These are phyloP conservation scores for Phalacrocorax pelagicus DNA, from an alignment of 2,113 vertebrate species.

Conservation along the genomic window DNA sequence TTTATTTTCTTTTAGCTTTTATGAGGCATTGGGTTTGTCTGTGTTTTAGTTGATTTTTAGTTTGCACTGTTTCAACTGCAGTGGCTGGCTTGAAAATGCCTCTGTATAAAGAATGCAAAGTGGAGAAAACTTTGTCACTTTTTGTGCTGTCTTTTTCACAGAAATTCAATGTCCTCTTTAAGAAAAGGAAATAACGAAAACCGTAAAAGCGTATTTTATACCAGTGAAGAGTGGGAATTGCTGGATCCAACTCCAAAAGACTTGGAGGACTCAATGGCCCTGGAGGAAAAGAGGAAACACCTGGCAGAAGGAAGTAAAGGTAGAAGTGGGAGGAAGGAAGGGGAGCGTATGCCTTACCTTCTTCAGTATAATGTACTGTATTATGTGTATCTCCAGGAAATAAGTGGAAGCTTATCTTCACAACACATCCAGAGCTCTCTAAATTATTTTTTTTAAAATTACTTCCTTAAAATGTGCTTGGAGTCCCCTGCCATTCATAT, in stretches of 20 bases:
- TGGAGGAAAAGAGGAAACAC: conserved; percentile 74
- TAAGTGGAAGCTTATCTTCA: neutral
- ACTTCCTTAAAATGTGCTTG: neutral
- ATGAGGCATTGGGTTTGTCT: neutral
- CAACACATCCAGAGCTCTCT: neutral
- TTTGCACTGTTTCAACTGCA: neutral
- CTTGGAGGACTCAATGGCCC: conserved; percentile 75
- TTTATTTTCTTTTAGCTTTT: neutral
- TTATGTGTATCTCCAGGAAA: neutral
- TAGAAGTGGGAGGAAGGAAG: conserved; percentile 41
- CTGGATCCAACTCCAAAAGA: conserved; percentile 87
- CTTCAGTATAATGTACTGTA: neutral
- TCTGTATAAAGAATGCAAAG: neutral
- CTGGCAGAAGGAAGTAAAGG: conserved; percentile 79
- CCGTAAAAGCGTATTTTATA: conserved; percentile 90
- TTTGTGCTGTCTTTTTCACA: conserved; percentile 46
- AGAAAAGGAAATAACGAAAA: conserved; percentile 82
- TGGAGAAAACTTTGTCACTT: neutral
- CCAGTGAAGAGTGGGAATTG: conserved; percentile 94
- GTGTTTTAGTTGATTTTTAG: neutral
- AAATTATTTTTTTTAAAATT: neutral
- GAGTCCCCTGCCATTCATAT: neutral
- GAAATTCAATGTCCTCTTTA: conserved; percentile 92
- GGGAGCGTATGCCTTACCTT: neutral
- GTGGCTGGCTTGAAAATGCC: neutral